Conservation (phyloP, 1,140 invertebrate species). For the Nephila pilipes region DNA sequence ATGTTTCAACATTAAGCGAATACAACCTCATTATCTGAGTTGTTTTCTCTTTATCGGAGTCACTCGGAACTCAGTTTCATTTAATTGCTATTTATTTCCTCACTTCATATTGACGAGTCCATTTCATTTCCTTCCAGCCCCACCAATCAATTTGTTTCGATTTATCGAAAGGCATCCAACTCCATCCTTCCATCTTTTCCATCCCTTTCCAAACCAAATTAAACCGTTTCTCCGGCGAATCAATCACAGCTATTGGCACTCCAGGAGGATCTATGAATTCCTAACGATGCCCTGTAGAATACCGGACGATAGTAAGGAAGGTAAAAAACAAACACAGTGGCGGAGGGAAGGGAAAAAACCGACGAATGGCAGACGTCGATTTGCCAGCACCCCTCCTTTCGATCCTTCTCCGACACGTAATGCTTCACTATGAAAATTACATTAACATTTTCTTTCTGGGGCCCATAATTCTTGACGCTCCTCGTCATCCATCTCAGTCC, state of each 20-base stretch:
- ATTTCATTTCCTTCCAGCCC: background rate
- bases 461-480: conserved; percentile 72
- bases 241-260: conserved; percentile 58
- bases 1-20: no score
- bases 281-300: conserved; percentile 65
- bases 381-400: conserved; percentile 48
- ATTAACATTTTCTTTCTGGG: conserved; percentile 74
- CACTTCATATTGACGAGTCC: background rate
- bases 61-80: no score
- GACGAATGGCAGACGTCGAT: conserved; percentile 58
- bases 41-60: no score
- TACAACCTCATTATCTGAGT: no score
- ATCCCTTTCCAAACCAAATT: conserved; percentile 31
- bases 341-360: background rate
- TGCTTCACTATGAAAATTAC: conserved; percentile 76
- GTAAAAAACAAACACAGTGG: conserved; percentile 30
- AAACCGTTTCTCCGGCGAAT: conserved; percentile 44
- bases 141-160: background rate
- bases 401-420: conserved; percentile 67
- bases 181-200: background rate
- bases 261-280: conserved; percentile 68
- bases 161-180: conserved; percentile 10
- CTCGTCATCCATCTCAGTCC: conserved; percentile 57
- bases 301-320: conserved; percentile 8
- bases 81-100: background rate